Evolutionary conservation across 2,797 vertebrate species (phyloP), one percentile per base, ranked within the genome.

Genomic region (Silurus lanzhouensis): DNA sequence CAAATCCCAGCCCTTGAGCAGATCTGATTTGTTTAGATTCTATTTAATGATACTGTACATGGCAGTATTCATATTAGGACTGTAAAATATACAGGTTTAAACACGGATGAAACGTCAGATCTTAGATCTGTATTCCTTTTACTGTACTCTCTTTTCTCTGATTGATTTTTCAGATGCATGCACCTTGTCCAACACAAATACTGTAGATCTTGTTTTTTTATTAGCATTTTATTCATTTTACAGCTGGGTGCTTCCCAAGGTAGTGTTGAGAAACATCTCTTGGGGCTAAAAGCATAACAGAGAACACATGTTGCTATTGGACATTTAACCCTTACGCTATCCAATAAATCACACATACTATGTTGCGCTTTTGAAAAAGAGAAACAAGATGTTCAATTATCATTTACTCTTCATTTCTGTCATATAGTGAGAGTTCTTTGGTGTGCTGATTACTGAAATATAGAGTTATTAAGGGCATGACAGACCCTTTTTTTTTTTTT

Each of bases 191-290:
- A 84, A 68, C 46, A 64, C 38, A 84, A 84, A 81, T 82, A 78
- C 67, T 74, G 58, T 72, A 63, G 19, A 38, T 60, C 82, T 60
- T 55, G 78, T 61, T 88, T 86, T 52, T 55, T 67, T 81, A 66
- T 52, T 52, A 52, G 0, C 61, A 72, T 89, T 76, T 83, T 84
- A 84, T 81, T 84, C 25, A 85, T 88, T 83, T 86, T 85, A 82
- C 80, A 88, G 84, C 55, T 75, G 85, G 76, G 46, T 63, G 58
- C 75, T 64, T 83, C 61, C 70, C 20, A 83, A 85, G 61, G 31
- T 67, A 76, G 58, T n/a, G 61, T 81, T 83, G 17, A 84, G 81
- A 72, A 87, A 83, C 66, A 27, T 85, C 58, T 79, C 38, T 71
- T 19, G 31, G 57, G 57, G 19, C 44, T 72, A n/a, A 13, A 57